These are phyloP conservation scores for Eptesicus fuscus DNA, from an alignment of 2,113 vertebrate genomes.

Conservation along the genomic window DNA sequence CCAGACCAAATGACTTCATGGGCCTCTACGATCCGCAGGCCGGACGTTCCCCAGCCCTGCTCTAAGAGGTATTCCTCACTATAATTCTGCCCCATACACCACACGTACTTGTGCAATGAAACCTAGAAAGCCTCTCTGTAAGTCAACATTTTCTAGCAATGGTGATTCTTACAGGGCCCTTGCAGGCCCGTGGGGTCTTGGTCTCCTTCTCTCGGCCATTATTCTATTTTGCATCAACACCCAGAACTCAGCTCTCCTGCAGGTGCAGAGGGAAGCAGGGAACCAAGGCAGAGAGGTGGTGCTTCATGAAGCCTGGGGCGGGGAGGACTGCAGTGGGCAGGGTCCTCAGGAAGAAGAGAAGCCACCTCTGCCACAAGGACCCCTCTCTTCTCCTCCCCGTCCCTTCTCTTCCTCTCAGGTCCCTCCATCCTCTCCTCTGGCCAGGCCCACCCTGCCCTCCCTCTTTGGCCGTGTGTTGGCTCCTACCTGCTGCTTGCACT, in stretches of 20 bases:
- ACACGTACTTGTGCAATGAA: not conserved
- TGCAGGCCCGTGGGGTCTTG: not conserved
- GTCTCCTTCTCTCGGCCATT: not conserved
- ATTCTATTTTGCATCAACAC: not conserved
- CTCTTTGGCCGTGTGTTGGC: not conserved
- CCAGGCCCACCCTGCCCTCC: not conserved
- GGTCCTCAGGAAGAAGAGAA: not conserved
- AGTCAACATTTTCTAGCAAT: not conserved
- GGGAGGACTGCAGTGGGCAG: not conserved
- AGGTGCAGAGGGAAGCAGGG: not conserved
- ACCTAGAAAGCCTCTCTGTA: not conserved
- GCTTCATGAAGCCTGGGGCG: no score
- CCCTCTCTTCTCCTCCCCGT: no score
- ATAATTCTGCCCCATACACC: rapidly evolving
- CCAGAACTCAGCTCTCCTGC: not conserved
- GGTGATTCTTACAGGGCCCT: not conserved
- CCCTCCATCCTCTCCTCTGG: not conserved
- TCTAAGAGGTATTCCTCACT: no score
- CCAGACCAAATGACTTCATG: no score
- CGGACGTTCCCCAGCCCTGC: no score
- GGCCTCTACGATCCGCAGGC: no score
- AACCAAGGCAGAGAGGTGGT: rapidly evolving
- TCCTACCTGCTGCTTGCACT: conserved; percentile 65
- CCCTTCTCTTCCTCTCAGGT: not conserved
- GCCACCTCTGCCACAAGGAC: not conserved